Percentiles rank a stretch among this genome's conserved stretches.
Conservation (phyloP, 2,113 vertebrate genomes). For the Tricholaema leucomelas region DNA sequence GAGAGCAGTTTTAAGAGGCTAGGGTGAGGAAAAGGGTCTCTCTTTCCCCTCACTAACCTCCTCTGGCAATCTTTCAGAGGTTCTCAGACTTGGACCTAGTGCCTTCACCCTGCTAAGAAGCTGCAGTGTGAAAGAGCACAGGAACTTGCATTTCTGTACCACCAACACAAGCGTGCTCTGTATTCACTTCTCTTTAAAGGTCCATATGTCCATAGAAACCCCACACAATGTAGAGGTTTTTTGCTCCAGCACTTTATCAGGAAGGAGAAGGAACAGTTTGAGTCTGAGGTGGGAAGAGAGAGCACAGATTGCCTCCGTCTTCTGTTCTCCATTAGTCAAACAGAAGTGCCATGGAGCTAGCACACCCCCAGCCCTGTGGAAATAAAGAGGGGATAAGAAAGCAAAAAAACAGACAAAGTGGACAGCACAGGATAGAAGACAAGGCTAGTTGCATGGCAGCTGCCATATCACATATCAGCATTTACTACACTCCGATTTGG, state of each 20-base stretch:
- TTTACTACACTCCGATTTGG: not conserved
- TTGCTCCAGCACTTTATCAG: not conserved
- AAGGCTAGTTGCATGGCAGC: not conserved
- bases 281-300: not conserved
- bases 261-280: not conserved
- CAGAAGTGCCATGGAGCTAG: not conserved
- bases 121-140: not conserved
- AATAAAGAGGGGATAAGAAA: not conserved
- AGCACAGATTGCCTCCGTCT: not conserved
- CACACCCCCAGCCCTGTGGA: fast-evolving
- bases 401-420: not conserved
- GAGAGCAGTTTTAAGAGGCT: not conserved
- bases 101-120: not conserved
- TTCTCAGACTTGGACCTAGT: not conserved
- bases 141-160: not conserved
- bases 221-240: not conserved
- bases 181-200: not conserved
- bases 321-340: not conserved
- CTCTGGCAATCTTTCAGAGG: not conserved
- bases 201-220: not conserved
- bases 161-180: not conserved
- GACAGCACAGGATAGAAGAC: not conserved
- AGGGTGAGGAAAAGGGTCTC: not conserved
- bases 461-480: not conserved
- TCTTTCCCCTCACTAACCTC: not conserved